Base-by-base conservation (phyloP, 2,113 vertebrate species). In the Glareola pratincola region DNA sequence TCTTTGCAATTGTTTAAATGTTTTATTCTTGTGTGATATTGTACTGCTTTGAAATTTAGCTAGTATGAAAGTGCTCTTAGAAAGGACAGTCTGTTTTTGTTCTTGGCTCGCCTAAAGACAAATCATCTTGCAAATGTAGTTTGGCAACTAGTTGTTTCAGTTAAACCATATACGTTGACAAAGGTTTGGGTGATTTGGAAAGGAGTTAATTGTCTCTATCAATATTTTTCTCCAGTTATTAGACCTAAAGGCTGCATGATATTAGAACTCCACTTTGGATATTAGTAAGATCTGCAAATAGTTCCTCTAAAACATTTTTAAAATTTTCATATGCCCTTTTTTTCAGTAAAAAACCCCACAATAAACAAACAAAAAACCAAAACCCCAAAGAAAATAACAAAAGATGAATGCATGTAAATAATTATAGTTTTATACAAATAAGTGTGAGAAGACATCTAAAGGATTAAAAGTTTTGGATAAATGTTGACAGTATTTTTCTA, bases 391-490 rank as follows among this genome's bases (percentile, higher is more conserved):
- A 85, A 88, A 90, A 29, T 3, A 76, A 60, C 4, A 59, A 64
- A 73, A 76, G 3, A 51, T 51, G 37, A 51, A 84, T 34, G 11
- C 1, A 24, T 53, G 19, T 22, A 89, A 91, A 62, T 48, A 60
- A 76, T 66, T 48, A 37, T 5, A 54, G 1, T 47, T 85, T 51
- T 36, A 53, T 57, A 39, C 27, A 85, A 78, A 59, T 22, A 59
- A 41, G 3, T 0, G 0, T 59, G 19, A 93, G 27, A 81, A 71
- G 10, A 57, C 2, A 56, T 39, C 3, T 5, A 60, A 60, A 80
- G 20, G 16, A 64, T 47, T 3, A 66, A 56, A 68, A 23, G 6
- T 64, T 59, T 66, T 81, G 12, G 12, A 32, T 36, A 36, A 39
- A 24, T 15, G 5, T 39, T 71, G 50, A 24, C 24, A 54, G 2